A percentile compares a stretch with the other conserved stretches of the same genome.
Evolutionary conservation across 1,140 invertebrate species (phyloP).

Genomic region (Hycleus phaleratus): DNA sequence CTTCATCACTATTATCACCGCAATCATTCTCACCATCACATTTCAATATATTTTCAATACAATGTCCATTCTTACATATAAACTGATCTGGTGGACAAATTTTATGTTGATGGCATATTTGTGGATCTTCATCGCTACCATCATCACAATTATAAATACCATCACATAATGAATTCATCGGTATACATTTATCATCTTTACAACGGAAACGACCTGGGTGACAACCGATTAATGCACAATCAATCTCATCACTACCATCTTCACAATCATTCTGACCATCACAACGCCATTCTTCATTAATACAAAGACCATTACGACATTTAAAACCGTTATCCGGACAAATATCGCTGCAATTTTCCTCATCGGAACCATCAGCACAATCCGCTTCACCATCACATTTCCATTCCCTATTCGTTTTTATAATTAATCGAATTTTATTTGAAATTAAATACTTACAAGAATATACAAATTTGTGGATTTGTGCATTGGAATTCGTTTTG

Average conservation of each 20-base stretch:
- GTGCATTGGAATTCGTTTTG: constrained; percentile 51
- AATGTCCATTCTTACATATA: constrained; percentile 62
- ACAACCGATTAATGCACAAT: constrained; percentile 39
- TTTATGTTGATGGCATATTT: constrained; percentile 45
- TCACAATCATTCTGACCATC: constrained; percentile 57
- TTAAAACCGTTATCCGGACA: constrained; percentile 42
- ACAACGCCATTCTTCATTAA: constrained; percentile 55
- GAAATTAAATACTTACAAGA: constrained; percentile 17
- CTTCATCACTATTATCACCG: constrained; percentile 58
- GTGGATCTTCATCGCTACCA: constrained; percentile 63
- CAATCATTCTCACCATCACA: constrained; percentile 62
- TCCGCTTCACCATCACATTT: constrained; percentile 55
- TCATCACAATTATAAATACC: constrained; percentile 62
- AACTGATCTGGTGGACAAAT: constrained; percentile 61
- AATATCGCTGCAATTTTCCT: constrained; percentile 46
- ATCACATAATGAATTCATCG: constrained; percentile 57
- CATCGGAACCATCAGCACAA: constrained; percentile 56
- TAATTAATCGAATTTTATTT: no score
- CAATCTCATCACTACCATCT: constrained; percentile 52
- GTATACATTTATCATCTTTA: constrained; percentile 61
- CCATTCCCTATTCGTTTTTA: constrained; percentile 39
- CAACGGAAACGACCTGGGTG: constrained; percentile 46
- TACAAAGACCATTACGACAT: constrained; percentile 50
- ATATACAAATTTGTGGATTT: constrained; percentile 49
- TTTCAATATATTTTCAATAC: constrained; percentile 65